Base-by-base conservation (phyloP, 2,113 vertebrate genomes). In the Hirundichthys speculiger region DNA sequence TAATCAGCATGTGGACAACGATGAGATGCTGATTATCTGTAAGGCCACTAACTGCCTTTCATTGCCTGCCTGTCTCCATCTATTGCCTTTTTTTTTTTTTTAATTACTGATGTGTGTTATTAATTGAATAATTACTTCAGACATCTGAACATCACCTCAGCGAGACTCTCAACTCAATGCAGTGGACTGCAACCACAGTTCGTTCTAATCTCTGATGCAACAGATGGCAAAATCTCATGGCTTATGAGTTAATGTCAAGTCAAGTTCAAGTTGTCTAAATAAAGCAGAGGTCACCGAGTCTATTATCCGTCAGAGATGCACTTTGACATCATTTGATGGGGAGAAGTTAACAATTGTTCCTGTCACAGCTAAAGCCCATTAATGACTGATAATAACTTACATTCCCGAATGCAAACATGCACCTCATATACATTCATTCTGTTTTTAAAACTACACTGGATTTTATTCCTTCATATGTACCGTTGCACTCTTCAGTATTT, bases 261-360 rank as follows among this genome's bases (percentile, higher is more conserved):
- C 69, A 75, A 83, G 82, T 77, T 88, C 77, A 88, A 79, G 68
- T 77, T 76, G 58, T 79, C 86, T 86, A 84, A 86, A 88, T 80
- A 80, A 84, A 84, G 45, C 25, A 60, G 50, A 64, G 55, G 46
- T 73, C 45, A 25, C 0, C 49, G 10, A 2, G 3, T 40, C 64
- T 49, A 72, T 79, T 76, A 62, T 59, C 43, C 11, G 30, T 34
- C 30, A 34, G 30, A 7, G 5, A 34, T 34, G 30, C 30, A 34
- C 30, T 34, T 47, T 58, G 60, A 57, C 64, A 65, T 52, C 7
- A 58, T 48, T 69, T 59, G 63, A 77, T 65, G 19, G n/a, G n/a
- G n/a, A n/a, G n/a, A n/a, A n/a, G n/a, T n/a, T n/a, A n/a, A n/a
- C n/a, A n/a, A n/a, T n/a, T n/a, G n/a, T n/a, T n/a, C n/a, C n/a